Evolutionary conservation across 2,888 invertebrate species (phyloP).

Genomic region (Leptogaster cylindrica): DNA sequence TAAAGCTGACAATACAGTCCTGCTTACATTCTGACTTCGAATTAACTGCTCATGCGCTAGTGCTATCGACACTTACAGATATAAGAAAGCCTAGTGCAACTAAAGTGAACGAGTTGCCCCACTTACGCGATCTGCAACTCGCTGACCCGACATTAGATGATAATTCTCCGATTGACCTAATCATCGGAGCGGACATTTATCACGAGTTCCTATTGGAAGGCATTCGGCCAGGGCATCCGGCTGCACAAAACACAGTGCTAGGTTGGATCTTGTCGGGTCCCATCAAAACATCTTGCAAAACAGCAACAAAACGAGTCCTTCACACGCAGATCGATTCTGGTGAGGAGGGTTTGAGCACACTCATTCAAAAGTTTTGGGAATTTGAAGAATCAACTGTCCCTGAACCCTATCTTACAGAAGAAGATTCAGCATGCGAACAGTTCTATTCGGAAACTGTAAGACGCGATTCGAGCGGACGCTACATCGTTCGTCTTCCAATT

Average conservation of each 20-base stretch:
- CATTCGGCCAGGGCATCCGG: neutral
- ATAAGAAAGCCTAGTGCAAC: neutral
- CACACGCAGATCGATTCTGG: neutral
- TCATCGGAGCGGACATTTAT: too few relatives aligned
- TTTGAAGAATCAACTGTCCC: too few relatives aligned
- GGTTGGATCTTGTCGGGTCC: too few relatives aligned
- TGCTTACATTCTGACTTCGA: neutral
- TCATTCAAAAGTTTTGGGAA: neutral
- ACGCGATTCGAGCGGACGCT: neutral
- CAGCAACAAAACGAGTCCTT: neutral
- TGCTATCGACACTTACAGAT: too few relatives aligned
- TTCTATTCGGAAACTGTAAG: too few relatives aligned
- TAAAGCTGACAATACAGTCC: neutral
- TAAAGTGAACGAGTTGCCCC: neutral
- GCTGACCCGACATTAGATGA: neutral
- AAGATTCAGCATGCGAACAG: neutral
- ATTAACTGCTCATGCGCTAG: neutral
- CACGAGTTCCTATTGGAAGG: neutral
- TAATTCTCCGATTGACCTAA: neutral
- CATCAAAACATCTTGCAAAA: neutral
- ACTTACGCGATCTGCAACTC: neutral
- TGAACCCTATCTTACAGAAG: neutral
- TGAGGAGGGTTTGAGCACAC: neutral
- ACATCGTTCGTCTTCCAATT: neutral
- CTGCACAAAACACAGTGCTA: too few relatives aligned